phyloP scores from a whole-genome alignment of 2,113 vertebrate genomes.

The Rhinopithecus roxellana region DNA sequence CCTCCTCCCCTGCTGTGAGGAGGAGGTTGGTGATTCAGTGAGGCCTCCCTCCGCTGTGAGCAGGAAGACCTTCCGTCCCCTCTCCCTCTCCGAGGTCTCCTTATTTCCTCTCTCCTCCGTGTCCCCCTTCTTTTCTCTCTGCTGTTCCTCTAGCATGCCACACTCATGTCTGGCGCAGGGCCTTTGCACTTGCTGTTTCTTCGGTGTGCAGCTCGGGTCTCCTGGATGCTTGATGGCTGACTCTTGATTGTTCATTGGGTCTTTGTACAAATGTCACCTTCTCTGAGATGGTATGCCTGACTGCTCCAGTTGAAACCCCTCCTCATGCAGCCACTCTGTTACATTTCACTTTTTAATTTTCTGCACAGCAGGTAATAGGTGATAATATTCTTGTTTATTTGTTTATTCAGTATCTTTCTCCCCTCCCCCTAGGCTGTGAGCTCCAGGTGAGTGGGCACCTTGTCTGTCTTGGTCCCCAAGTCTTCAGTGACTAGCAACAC shows the following conservation, averaged over 20 bases:
- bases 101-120: not conserved
- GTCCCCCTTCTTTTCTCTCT: not conserved
- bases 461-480: not conserved
- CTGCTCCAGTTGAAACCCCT: not conserved
- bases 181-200: not conserved
- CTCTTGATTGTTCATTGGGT: not conserved
- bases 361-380: not conserved
- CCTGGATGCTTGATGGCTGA: not conserved
- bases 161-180: not conserved
- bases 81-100: not conserved
- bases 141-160: not conserved
- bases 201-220: not conserved
- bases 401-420: not conserved
- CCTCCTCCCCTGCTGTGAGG: not conserved
- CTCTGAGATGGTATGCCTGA: not conserved
- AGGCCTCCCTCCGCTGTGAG: not conserved
- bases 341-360: not conserved
- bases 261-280: not conserved
- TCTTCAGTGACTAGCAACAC: not conserved
- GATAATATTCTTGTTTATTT: not conserved
- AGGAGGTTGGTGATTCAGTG: not conserved
- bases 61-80: not conserved
- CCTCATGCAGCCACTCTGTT: not conserved
- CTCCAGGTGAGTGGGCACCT: not conserved
- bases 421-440: not conserved